Evolutionary conservation across 2,113 vertebrate genomes (phyloP).

Genomic region (Anolis carolinensis): DNA sequence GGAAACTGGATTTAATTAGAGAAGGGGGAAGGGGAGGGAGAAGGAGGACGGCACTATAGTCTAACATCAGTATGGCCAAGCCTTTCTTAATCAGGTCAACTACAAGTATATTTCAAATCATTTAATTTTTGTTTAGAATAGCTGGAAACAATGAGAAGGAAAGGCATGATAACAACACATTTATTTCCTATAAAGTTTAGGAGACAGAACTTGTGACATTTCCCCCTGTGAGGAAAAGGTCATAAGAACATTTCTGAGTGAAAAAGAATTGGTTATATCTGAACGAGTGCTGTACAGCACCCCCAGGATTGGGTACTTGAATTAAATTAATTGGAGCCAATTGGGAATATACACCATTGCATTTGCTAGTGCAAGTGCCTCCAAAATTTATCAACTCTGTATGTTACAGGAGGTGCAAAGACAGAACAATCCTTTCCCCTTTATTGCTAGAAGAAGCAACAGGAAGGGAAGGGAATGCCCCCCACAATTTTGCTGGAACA

Average conservation of each 20-base stretch:
- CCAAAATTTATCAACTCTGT: too few relatives aligned
- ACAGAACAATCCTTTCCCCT: too few relatives aligned
- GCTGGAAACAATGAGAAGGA: neutral
- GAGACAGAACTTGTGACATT: neutral
- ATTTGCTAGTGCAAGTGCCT: too few relatives aligned
- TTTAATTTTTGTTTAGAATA: conserved; percentile 43
- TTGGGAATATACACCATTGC: too few relatives aligned
- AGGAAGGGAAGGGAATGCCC: too few relatives aligned
- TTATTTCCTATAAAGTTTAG: neutral
- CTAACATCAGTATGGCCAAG: conserved; percentile 30
- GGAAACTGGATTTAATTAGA: neutral
- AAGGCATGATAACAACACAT: conserved; percentile 38
- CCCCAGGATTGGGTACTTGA: too few relatives aligned
- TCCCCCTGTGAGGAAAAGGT: neutral
- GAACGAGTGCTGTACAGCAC: too few relatives aligned
- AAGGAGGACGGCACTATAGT: neutral
- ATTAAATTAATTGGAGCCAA: too few relatives aligned
- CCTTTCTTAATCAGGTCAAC: conserved; percentile 17
- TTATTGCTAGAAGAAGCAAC: too few relatives aligned
- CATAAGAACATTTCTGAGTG: neutral
- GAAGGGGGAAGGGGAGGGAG: neutral
- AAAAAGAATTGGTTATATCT: neutral
- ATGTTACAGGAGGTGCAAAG: too few relatives aligned
- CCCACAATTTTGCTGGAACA: too few relatives aligned
- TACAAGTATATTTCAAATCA: conserved; percentile 33